These are phyloP conservation scores for Chaunax sp. DNA, from an alignment of 2,797 vertebrate species.

Conservation along the genomic window DNA sequence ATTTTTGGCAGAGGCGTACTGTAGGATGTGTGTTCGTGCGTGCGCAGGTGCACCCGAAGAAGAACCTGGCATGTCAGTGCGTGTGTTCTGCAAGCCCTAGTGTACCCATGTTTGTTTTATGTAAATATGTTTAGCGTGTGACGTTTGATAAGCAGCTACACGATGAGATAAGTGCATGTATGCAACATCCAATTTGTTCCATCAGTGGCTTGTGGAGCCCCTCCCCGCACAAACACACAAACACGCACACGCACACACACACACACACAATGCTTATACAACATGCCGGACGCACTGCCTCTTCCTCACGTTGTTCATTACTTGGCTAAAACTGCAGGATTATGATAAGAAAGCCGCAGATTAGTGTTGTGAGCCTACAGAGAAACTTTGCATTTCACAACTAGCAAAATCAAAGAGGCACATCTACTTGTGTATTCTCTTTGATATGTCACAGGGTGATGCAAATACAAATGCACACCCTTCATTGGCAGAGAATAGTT, in stretches of 20 bases:
- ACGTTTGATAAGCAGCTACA: slow-evolving; percentile 17
- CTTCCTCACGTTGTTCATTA: slow-evolving; percentile 73
- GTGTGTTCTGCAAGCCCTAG: slow-evolving; percentile 26
- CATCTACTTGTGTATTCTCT: slow-evolving; percentile 72
- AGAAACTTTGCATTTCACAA: slow-evolving; percentile 68
- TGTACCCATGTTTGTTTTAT: slow-evolving; percentile 6
- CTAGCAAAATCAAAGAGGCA: slow-evolving; percentile 63
- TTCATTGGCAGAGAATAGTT: slow-evolving; percentile 64
- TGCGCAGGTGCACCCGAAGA: not conserved
- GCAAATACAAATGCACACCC: slow-evolving; percentile 69
- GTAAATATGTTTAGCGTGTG: slow-evolving; percentile 35
- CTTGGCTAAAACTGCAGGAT: slow-evolving; percentile 75
- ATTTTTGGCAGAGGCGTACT: slow-evolving; percentile 42
- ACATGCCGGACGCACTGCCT: slow-evolving; percentile 49
- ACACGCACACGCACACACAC: slow-evolving; percentile 4
- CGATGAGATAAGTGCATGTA: slow-evolving; percentile 26
- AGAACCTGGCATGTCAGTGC: slow-evolving; percentile 60
- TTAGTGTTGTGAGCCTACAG: slow-evolving; percentile 58
- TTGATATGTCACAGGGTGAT: slow-evolving; percentile 76
- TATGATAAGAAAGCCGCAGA: slow-evolving; percentile 71
- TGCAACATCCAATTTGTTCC: slow-evolving; percentile 46
- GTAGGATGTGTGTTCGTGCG: not conserved
- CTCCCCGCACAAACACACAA: slow-evolving; percentile 26
- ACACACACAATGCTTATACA: slow-evolving; percentile 58
- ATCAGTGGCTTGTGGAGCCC: slow-evolving; percentile 46